Evolutionary conservation across 2,888 invertebrate genomes (phyloP), one percentile per base, ranked within the genome.

Genomic region (Zygothrica quintamaculata): DNA sequence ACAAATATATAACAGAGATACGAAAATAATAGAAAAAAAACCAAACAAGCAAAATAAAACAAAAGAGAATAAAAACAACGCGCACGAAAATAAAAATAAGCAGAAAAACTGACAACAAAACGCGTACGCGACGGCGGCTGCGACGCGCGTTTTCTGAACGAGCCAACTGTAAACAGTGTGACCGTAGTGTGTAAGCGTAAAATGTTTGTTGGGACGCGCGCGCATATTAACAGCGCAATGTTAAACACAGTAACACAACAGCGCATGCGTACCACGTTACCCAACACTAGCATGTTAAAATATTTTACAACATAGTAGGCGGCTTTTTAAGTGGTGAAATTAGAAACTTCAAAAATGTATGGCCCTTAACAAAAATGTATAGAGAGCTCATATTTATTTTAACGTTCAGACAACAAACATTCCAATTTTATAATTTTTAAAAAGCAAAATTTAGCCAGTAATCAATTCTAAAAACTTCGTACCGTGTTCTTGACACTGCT

Each of bases 111-210:
- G 58, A 78, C 62, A 84, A 86, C 75, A 77, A 77, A 74, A 70
- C 74, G 56, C 69, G 56, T 56, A 62, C 71, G 75, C 75, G 75
- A 73, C 51, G 18, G 18, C 18, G 18, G 9, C 11, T 3, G 77
- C 78, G 85, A 85, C 84, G 84, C 85, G 85, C 85, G 84, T 81
- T 77, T 84, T 70, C 65, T 51, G 50, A 71, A 69, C 71, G 47
- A 74, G 43, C 64, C 65, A 58, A 58, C 53, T 64, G 39, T 51
- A 13, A 18, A 46, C 71, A 50, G 75, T 74, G 75, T 71, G 71
- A 55, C 71, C 74, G 57, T 62, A 50, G 57, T 22, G 50, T 18
- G 26, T n/a, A 62, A 64, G 22, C 42, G 39, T 16, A 57, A 69
- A 74, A 69, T 55, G 55, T 69, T 65, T 53, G n/a, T 22, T 40